Base-by-base conservation (phyloP, 2,888 invertebrate genomes). In the Eretmocerus hayati region DNA sequence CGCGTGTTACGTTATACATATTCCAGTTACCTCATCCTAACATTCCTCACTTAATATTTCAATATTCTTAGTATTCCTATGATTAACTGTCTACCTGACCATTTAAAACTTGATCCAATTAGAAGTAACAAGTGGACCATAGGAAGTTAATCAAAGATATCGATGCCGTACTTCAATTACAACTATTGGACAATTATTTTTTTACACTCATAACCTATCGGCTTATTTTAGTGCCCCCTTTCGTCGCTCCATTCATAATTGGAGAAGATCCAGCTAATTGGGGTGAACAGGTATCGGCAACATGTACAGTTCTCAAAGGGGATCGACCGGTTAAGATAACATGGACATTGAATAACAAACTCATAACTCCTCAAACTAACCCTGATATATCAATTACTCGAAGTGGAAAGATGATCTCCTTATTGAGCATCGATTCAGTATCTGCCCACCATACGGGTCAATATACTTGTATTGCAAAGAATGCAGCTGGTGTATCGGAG, bases 281-380 rank as follows among this genome's bases (percentile, higher is more conserved):
- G 62, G 82, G 83, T 42, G 84, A 85, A 60, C 79, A 80, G 74
- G 81, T 81, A 22, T 81, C 82, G 20, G 76, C 83, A 49, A 77
- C 80, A 50, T 85, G 85, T 70, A 80, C 81, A 33, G 77, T 84
- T 40, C 79, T 78, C 62, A 84, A 85, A 66, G 86, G 89, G 47
- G 88, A 89, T 70, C 78, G 80, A 56, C 89, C 89, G 2, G 73
- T 90, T 33, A 79, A 80, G 57, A 78, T 86, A 50, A 77, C 77
- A 49, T 86, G 86, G 87, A 77, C 76, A 40, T 75, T 78, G 13
- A 66, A 68, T 52, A 61, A 64, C 22, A 59, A 60, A 38, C 57
- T 55, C 33, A 60, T 64, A 47, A 62, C 59, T 23, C 57, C 49
- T 50, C 55, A 55, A 50, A 59, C 51, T 16, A 62, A 67, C 54